Evolutionary conservation across 2,113 vertebrate species (phyloP), one percentile per base, ranked within the genome.

Genomic region (Oncorhynchus kisutch): DNA sequence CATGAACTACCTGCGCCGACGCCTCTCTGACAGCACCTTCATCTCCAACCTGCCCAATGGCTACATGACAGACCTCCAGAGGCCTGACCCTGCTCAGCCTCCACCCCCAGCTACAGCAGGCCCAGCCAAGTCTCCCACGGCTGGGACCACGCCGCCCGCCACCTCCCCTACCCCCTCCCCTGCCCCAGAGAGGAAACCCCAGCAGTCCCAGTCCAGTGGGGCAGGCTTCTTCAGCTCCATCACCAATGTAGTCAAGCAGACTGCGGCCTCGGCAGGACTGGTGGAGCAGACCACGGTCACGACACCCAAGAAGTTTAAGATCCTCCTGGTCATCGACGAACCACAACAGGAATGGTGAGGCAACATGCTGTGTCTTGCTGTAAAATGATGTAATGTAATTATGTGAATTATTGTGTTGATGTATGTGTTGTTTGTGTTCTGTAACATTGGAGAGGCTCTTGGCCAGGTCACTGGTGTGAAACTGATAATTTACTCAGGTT

Each of bases 21-120:
- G 96, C 87, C 95, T 98, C 84, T 98, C 97, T 60, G 96, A 98
- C 94, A 98, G 97, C 95, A 97, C 95, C 74, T 97, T 98, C 90
- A 96, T 97, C 86, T 96, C 96, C 86, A 97, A 97, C 91, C 95
- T 98, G 81, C 96, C 97, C 86, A 97, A 97, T 90, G 97, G 97
- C 88, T 98, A 97, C 94, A 95, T 98, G 94, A 95, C 95, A 27
- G 96, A 97, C 89, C 94, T 97, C 86, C 96, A 97, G 93, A 95
- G 95, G 90, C 89, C 80, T 67, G 90, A 89, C 78, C 90, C 86
- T 22, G 78, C 92, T 79, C 86, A 93, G 81, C 87, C 79, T 82
- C 82, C 86, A 84, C 85, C 91, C 45, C 86, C 91, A 68, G 74
- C 81, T 77, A 87, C 89, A 25, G 89, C 92, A 77, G 72, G 79